Conservation (phyloP, 2,113 vertebrate species). For the Triplophysa rosa region DNA sequence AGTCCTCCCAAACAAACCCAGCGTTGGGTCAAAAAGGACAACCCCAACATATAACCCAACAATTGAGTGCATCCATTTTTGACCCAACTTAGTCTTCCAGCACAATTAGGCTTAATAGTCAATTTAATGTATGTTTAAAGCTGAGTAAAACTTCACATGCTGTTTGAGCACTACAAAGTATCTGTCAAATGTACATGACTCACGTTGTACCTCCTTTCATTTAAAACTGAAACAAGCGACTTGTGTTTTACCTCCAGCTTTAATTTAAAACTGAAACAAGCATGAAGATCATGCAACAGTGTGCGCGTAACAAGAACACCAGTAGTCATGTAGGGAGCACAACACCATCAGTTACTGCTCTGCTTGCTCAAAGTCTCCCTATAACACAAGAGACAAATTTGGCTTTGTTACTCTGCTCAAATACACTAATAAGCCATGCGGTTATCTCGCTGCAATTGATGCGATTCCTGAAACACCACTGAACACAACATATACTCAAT, state of each 20-base stretch:
- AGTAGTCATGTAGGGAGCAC: not conserved
- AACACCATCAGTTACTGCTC: not conserved
- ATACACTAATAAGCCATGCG: not conserved
- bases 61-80: too few relatives aligned
- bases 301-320: not conserved
- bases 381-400: not conserved
- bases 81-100: too few relatives aligned
- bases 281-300: not conserved
- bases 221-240: not conserved
- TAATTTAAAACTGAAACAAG: slow-evolving; percentile 14
- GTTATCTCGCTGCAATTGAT: not conserved
- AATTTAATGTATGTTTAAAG: too few relatives aligned
- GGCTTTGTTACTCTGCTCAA: not conserved
- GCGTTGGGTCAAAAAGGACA: too few relatives aligned
- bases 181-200: slow-evolving; percentile 1
- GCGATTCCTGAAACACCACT: not conserved
- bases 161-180: not conserved
- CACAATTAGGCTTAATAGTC: too few relatives aligned
- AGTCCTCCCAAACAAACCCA: too few relatives aligned
- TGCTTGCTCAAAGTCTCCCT: too few relatives aligned
- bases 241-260: not conserved
- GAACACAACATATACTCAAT: slow-evolving; percentile 29
- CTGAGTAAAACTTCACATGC: not conserved
- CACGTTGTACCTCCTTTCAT: slow-evolving; percentile 5
- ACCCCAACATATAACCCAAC: too few relatives aligned